Evolutionary conservation across 2,888 invertebrate genomes (phyloP).

Genomic region (Hecatera dysodea): DNA sequence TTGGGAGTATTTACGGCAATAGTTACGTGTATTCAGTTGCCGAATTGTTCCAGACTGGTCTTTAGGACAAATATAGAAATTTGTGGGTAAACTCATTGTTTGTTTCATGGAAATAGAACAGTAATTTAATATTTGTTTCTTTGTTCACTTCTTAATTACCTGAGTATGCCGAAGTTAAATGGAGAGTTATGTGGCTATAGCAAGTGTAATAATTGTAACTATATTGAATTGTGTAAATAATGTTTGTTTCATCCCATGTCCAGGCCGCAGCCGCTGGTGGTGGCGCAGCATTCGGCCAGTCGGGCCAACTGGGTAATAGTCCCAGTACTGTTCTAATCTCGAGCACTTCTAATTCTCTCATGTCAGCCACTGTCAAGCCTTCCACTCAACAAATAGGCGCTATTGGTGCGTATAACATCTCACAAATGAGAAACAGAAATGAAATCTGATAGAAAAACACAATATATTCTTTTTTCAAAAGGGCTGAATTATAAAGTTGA

Average conservation of each 20-base stretch:
- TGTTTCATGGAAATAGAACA: neutral
- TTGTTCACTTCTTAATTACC: neutral
- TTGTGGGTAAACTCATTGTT: conserved; percentile 3
- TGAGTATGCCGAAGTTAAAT: neutral
- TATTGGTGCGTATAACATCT: conserved; percentile 91
- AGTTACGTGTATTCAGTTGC: neutral
- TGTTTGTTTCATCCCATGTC: conserved; percentile 58
- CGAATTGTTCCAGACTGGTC: neutral
- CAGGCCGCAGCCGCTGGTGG: conserved; percentile 90
- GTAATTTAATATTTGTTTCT: neutral
- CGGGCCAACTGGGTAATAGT: conserved; percentile 95
- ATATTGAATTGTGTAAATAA: conserved; percentile 25
- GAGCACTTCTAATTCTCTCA: conserved; percentile 96
- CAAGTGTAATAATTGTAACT: neutral
- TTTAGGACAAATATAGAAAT: conserved; percentile 6
- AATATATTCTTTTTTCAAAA: conserved; percentile 42
- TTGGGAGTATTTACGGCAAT: neutral
- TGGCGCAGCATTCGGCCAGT: conserved; percentile 94
- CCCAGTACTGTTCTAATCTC: conserved; percentile 97
- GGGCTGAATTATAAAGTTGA: conserved; percentile 53
- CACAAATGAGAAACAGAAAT: conserved; percentile 63
- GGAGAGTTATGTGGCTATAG: neutral
- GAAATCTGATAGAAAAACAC: conserved; percentile 44
- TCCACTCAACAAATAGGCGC: conserved; percentile 96
- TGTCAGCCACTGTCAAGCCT: conserved; percentile 97